Percentiles rank a stretch among this genome's conserved stretches.
phyloP scores from a whole-genome alignment of 2,888 invertebrate genomes.

The Drosophila vallismaia region DNA sequence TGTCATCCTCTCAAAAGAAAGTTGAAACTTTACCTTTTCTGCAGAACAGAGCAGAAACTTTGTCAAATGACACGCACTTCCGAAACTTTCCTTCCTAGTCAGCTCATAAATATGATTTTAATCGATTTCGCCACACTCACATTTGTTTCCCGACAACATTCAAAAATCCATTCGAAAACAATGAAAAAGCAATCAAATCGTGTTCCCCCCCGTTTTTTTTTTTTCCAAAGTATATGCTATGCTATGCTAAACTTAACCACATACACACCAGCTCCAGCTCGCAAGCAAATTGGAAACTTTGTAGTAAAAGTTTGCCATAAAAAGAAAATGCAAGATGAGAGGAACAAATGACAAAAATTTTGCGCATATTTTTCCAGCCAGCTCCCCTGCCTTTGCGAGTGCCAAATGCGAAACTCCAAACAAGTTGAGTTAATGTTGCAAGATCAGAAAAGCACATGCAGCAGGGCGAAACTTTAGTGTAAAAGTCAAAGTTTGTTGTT shows the following conservation, averaged over 20 bases:
- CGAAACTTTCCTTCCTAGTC: conserved; percentile 29
- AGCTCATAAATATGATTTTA: conserved; percentile 70
- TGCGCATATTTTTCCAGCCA: conserved; percentile 59
- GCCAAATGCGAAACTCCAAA: conserved; percentile 55
- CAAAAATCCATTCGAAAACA: conserved; percentile 68
- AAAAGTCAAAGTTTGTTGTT: conserved; percentile 54
- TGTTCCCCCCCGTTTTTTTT: conserved; percentile 39
- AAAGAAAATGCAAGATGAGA: conserved; percentile 27
- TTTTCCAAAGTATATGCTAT: conserved; percentile 30
- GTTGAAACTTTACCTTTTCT: conserved; percentile 21
- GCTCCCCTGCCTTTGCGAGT: too few species aligned
- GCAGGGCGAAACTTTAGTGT: conserved; percentile 7
- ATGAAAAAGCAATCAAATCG: conserved; percentile 75
- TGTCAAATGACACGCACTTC: conserved; percentile 36
- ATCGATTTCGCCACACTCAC: conserved; percentile 63
- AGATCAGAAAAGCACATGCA: conserved; percentile 35
- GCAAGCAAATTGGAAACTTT: conserved; percentile 54
- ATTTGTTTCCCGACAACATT: conserved; percentile 25
- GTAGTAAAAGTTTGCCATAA: conserved; percentile 49
- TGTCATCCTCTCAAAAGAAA: background rate
- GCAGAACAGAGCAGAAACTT: conserved; percentile 4
- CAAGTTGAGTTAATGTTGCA: conserved; percentile 71
- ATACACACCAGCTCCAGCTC: conserved; percentile 14
- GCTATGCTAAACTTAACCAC: conserved; percentile 47
- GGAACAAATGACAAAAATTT: conserved; percentile 52